Base-by-base conservation (phyloP, 2,888 invertebrate species). In the Meandrusa payeni region DNA sequence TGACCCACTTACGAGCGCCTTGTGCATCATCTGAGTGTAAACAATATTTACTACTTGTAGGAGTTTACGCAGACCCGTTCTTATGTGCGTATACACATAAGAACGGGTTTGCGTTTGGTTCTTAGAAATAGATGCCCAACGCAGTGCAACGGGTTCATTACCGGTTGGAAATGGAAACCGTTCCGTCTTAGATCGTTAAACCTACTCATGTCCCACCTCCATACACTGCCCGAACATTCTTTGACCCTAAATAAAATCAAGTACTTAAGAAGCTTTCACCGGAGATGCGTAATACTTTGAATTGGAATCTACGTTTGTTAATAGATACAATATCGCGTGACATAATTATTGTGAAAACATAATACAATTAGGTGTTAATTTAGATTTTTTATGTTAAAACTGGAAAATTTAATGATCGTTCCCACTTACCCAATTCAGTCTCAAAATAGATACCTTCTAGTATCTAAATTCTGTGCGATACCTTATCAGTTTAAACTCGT, bases 201-300 rank as follows among this genome's bases (percentile, higher is more conserved):
- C 28, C 39, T 11, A 33, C 34, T 23, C 43, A 39, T 33, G 44
- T 34, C 15, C 31, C 43, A 27, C 39, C 6, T 27, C 11, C 17
- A 13, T 7, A 28, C 24, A 24, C 43, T 37, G 45, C 39, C 39
- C 41, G 33, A 40, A 24, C 48, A 52, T 56, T 51, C 47, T 45
- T 44, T 28, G 38, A 34, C 47, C 47, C 37, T 46, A 51, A 47
- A 48, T 26, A 38, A 24, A 41, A 9, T 33, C 10, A 20, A 23
- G 36, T 36, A 37, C 23, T 31, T 23, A 2, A 29, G 11, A 36
- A 33, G 44, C 50, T 52, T 49, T 51, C 50, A 48, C 48, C 41
- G 26, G 32, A 38, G 1, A 9, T 26, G 10, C 9, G 31, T 32
- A 28, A 20, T 7, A 34, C 9, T 13, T 41, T 22, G 5, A 23